Conservation (phyloP, 2,797 vertebrate genomes). For the Phalanger gymnotis region DNA sequence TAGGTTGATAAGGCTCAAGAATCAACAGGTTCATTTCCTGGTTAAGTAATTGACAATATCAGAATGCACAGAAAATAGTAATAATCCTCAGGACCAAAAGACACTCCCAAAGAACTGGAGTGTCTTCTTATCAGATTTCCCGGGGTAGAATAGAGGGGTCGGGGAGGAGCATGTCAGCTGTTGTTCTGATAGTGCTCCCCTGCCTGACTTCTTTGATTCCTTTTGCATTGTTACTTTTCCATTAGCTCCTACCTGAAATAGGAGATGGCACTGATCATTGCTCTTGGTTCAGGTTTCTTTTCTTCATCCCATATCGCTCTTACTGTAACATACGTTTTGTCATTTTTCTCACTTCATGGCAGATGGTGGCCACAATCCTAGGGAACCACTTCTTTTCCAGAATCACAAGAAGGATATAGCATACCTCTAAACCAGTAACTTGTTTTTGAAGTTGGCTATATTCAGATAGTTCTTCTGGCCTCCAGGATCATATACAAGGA, state of each 20-base stretch:
- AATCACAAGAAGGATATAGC: neutral
- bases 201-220: neutral
- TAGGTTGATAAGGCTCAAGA: neutral
- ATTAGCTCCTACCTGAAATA: neutral
- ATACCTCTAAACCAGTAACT: neutral
- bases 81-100: neutral
- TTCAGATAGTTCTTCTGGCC: neutral
- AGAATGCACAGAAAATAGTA: neutral
- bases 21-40: neutral
- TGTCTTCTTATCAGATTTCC: neutral
- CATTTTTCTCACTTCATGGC: neutral
- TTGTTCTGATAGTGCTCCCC: neutral
- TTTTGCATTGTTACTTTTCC: neutral
- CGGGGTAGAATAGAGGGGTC: fast-evolving
- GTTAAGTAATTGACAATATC: neutral
- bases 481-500: neutral
- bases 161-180: neutral
- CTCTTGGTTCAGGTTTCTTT: neutral
- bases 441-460: neutral
- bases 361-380: neutral
- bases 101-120: neutral
- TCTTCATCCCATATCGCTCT: neutral
- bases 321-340: neutral
- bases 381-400: neutral
- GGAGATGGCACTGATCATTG: neutral